Base-by-base conservation (phyloP, 2,113 vertebrate genomes). In the Dipodomys spectabilis region DNA sequence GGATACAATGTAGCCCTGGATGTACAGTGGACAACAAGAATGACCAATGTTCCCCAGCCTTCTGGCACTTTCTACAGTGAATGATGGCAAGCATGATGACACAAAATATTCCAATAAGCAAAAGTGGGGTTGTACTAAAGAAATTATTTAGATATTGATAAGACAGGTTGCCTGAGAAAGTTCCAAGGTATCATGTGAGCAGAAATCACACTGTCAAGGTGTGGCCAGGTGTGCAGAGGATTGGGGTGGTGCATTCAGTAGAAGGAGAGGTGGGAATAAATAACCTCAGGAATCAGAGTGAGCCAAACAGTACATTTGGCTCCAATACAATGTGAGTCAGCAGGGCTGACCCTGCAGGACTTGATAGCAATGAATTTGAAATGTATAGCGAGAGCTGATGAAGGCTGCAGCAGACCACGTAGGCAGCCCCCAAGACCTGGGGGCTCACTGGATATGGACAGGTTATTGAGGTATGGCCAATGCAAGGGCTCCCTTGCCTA, bases 291-390 rank as follows among this genome's bases (percentile, higher is more conserved):
- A 62, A 73, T 12, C 49, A 39, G 20, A 0, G 19, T 28, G 25
- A 64, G 74, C 16, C 18, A 7, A 28, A 28, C 32, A 11, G 19
- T 22, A 28, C 6, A 2, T 57, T 5, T 49, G 80, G 81, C 77
- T 67, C 23, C 9, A 30, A 72, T 19, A 6, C 0, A 6, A 19
- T 18, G 10, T 6, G 19, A 28, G 22, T n/a, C 12, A 39, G 30
- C 4, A 1, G 35, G 57, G 45, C n/a, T 57, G 53, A 73, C n/a
- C 25, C 20, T 0, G 1, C 0, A 60, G 44, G 12, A n/a, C 18
- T 6, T 7, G 15, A 27, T 0, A 1, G 32, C 0, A 2, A 78
- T 28, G 64, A 27, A 22, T 6, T 10, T 3, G 15, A 32, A 19
- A 6, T 27, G 25, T 13, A 3, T 2, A 12, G 12, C 16, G 8